Conservation (phyloP, 2,888 invertebrate species). For the Drosophila vallismaia region DNA sequence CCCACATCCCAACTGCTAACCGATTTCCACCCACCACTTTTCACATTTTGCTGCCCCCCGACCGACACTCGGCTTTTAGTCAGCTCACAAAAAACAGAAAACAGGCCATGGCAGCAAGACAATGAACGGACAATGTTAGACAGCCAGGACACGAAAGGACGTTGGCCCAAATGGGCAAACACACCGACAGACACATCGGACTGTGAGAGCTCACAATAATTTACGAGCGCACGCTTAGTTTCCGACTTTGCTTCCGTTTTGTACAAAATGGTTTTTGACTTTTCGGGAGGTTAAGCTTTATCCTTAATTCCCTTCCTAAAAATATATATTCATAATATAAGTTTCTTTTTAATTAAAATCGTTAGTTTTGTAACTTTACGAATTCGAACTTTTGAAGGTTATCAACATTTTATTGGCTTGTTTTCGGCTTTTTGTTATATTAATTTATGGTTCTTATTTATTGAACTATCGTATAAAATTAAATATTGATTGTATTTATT, state of each 20-base stretch:
- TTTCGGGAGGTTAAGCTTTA: not conserved
- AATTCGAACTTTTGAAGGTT: conserved; percentile 15
- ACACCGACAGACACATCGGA: conserved; percentile 16
- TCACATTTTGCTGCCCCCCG: conserved; percentile 3
- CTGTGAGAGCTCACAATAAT: conserved; percentile 59
- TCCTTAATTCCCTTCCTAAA: too few relatives aligned
- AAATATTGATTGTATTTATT: conserved; percentile 33
- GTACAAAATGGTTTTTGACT: conserved; percentile 6
- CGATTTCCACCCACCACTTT: conserved; percentile 17
- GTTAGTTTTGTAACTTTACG: conserved; percentile 6
- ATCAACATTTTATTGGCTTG: conserved; percentile 13
- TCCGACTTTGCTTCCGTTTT: conserved; percentile 49
- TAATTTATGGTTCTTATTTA: conserved; percentile 8
- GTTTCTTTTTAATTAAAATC: not conserved
- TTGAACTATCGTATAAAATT: conserved; percentile 19
- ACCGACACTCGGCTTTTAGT: conserved; percentile 9
- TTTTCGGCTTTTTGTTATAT: conserved; percentile 8
- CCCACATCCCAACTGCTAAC: conserved; percentile 15
- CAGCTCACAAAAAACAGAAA: conserved; percentile 46
- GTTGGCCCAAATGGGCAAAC: conserved; percentile 74
- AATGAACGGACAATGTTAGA: conserved; percentile 48
- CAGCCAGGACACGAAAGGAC: conserved; percentile 68
- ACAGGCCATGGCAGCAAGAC: conserved; percentile 60
- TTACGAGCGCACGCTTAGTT: conserved; percentile 73
- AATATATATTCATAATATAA: too few relatives aligned